Conservation (phyloP, 2,797 vertebrate genomes). For the Periparus ater region DNA sequence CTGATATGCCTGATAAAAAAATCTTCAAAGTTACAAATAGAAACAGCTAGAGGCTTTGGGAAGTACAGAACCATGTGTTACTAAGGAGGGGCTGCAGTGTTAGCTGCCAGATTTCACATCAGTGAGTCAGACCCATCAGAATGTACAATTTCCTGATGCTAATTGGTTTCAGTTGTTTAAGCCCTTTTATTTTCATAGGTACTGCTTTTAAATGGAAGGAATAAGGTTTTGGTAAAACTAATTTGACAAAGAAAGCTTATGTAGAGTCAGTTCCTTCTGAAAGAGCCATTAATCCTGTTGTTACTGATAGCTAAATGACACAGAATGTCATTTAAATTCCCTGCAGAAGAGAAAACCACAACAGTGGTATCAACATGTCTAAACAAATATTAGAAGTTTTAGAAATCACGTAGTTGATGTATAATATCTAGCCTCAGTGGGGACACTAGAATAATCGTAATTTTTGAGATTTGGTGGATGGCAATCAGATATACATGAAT, state of each 20-base stretch:
- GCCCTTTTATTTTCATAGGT: conserved; percentile 1
- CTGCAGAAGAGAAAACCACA: background rate
- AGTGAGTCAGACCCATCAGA: conserved; percentile 17
- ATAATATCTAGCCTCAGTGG: background rate
- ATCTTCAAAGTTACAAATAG: conserved; percentile 9
- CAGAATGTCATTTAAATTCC: background rate
- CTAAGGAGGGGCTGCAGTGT: background rate
- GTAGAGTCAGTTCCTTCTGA: background rate
- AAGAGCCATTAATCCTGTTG: background rate
- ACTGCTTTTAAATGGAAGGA: background rate
- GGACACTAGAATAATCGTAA: background rate
- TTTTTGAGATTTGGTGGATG: background rate
- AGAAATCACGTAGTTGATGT: background rate
- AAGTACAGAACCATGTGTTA: background rate
- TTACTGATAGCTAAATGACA: background rate
- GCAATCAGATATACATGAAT: background rate
- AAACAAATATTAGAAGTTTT: background rate
- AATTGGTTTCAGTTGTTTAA: conserved; percentile 19
- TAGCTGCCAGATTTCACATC: conserved; percentile 44
- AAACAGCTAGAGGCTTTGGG: conserved; percentile 32
- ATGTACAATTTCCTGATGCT: background rate
- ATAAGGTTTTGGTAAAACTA: background rate
- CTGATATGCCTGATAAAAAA: background rate
- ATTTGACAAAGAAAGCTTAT: background rate
- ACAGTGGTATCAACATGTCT: background rate